Evolutionary conservation across 2,113 vertebrate species (phyloP).

Genomic region (Australoheros scitulus): DNA sequence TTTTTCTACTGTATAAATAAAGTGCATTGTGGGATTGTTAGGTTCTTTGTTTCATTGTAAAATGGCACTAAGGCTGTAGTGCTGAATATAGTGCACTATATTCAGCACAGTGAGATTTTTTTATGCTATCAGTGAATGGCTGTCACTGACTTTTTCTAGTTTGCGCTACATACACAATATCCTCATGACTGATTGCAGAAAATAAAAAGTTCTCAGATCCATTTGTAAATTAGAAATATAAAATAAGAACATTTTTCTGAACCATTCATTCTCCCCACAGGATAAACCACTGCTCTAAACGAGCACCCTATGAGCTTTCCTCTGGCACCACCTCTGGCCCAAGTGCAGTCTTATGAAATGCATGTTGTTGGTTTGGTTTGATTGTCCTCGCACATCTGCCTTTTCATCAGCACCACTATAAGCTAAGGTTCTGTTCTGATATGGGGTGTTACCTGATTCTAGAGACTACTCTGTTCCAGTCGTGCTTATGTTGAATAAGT

Average conservation of each 20-base stretch:
- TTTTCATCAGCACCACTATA: background rate
- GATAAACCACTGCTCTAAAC: background rate
- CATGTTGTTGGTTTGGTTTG: background rate
- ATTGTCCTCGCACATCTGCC: background rate
- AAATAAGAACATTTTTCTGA: background rate
- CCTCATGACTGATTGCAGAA: background rate
- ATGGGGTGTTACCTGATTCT: too few relatives aligned
- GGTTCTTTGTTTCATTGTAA: background rate
- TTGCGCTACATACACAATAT: background rate
- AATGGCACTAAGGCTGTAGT: background rate
- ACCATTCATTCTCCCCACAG: slow-evolving; percentile 1
- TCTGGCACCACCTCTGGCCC: background rate
- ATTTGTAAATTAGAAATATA: slow-evolving; percentile 1
- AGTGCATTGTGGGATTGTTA: background rate
- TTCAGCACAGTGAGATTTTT: background rate
- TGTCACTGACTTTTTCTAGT: background rate
- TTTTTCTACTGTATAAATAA: background rate
- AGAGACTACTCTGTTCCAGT: background rate
- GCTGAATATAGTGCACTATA: background rate
- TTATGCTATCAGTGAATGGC: background rate
- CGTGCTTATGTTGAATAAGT: background rate
- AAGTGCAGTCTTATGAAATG: background rate
- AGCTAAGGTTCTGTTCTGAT: background rate
- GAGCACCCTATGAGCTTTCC: background rate
- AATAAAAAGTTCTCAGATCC: background rate